Evolutionary conservation across 2,113 vertebrate genomes (phyloP), one percentile per base, ranked within the genome.

Genomic region (Leiothrix lutea): DNA sequence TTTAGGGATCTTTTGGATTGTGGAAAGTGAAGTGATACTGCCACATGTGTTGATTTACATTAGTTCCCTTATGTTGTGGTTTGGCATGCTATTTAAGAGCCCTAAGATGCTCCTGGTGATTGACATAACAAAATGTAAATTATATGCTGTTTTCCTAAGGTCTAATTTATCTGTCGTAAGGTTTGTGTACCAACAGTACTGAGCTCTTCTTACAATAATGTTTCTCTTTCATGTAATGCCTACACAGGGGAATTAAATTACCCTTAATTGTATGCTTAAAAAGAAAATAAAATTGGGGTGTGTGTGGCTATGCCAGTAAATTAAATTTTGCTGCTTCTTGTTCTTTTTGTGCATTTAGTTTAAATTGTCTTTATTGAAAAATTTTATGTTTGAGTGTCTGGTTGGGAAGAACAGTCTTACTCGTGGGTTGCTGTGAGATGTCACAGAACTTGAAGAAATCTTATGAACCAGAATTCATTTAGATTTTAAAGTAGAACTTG

Each of bases 41-140:
- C 92, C 10, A 15, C 50, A 48, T 47, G 62, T 56, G 79, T 78
- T 97, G 87, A 86, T 95, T 95, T 95, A 79, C 86, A 95, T 73
- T 83, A 38, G 16, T 62, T 92, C 92, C 84, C 62, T 66, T 86
- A 10, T 57, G 54, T 86, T 97, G 94, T 71, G 82, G 80, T 90
- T 95, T 96, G 79, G 54, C 8, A 18, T 77, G 40, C 72, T 96
- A 19, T 67, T 92, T 85, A 95, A 94, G 94, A 96, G 56, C 81
- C 58, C 95, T 29, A 35, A 95, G 95, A 95, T 92, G 92, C 88
- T 94, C 21, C 90, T 96, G 51, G 69, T 94, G 95, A 95, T 96
- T 94, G 96, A 94, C 90, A 85, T 67, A 92, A 90, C 92, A 97
- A 96, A 97, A 96, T 97, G 84, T 95, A 97, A 97, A 95, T 91